These are phyloP conservation scores for Mionectes macconnelli DNA, from an alignment of 2,113 vertebrate genomes.

Conservation along the genomic window DNA sequence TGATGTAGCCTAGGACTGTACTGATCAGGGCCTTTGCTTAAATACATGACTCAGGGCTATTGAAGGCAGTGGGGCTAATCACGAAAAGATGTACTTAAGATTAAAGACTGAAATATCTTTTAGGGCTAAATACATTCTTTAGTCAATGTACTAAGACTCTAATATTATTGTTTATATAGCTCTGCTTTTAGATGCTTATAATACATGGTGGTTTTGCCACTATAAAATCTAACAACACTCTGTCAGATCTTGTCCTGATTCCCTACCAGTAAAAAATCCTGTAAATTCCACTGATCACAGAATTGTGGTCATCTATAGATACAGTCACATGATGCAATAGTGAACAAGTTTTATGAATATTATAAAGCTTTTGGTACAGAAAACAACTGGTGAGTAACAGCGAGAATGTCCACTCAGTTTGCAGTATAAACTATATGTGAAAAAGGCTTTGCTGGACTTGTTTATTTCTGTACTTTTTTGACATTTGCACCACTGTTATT, in stretches of 20 bases:
- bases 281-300: background rate
- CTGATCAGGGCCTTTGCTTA: background rate
- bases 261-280: background rate
- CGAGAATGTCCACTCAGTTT: background rate
- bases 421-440: background rate
- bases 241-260: background rate
- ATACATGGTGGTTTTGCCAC: accelerated
- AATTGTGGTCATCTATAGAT: background rate
- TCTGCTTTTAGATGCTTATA: background rate
- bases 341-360: background rate
- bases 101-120: background rate
- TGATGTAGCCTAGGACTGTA: background rate
- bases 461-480: background rate
- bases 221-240: background rate
- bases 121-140: background rate
- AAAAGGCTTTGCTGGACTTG: background rate
- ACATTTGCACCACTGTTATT: background rate
- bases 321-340: accelerated
- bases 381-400: background rate
- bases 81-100: background rate
- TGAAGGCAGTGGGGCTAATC: background rate
- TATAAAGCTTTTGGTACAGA: background rate
- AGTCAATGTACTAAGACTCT: background rate
- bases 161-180: background rate
- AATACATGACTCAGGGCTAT: background rate